Evolutionary conservation across 2,113 vertebrate genomes (phyloP), one percentile per base, ranked within the genome.

Genomic region (Onychostruthus taczanowskii): DNA sequence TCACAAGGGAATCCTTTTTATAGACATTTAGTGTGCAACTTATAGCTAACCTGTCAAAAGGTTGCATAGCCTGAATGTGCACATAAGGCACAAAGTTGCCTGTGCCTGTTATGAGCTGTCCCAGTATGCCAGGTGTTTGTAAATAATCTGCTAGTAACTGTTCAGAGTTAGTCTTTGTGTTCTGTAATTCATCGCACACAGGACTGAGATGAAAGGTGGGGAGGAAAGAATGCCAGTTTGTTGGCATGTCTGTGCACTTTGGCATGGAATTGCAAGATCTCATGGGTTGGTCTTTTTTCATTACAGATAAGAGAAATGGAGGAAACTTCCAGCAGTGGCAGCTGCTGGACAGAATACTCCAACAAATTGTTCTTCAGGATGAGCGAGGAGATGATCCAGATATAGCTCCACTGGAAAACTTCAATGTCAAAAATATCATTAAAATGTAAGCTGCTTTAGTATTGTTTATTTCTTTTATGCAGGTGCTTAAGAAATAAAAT

Each of bases 311-410:
- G 97, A 98, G 98, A 43, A 98, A 98, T 3, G 98, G 98, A 6
- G 98, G 98, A 87, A 98, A 97, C 80, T 97, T 99, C 91, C 99
- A 99, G 95, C 99, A 99, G 77, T 99, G 99, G 99, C 99, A 99
- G 97, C 98, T 99, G 91, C 97, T 99, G 84, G 99, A 99, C 96
- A 97, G 99, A 63, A 99, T 99, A 96, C 98, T 99, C 17, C 99
- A 99, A 96, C 99, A 99, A 98, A 98, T 99, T 4, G 98, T 99
- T 90, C 98, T 99, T 33, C 99, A 99, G 96, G 99, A 99, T 27
- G 99, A 99, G 74, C 98, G 98, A 96, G 99, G 99, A 10, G 97
- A 99, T 88, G 99, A 99, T 96, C 99, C 99, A 0, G 99, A 99
- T 82, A 97, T 97, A 72, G 98, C 99, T 52, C 99, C 99, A 3